A percentile compares a stretch with the other conserved stretches of the same genome.
These are phyloP conservation scores for Oenanthe melanoleuca DNA, from an alignment of 2,113 vertebrate genomes.

Conservation along the genomic window DNA sequence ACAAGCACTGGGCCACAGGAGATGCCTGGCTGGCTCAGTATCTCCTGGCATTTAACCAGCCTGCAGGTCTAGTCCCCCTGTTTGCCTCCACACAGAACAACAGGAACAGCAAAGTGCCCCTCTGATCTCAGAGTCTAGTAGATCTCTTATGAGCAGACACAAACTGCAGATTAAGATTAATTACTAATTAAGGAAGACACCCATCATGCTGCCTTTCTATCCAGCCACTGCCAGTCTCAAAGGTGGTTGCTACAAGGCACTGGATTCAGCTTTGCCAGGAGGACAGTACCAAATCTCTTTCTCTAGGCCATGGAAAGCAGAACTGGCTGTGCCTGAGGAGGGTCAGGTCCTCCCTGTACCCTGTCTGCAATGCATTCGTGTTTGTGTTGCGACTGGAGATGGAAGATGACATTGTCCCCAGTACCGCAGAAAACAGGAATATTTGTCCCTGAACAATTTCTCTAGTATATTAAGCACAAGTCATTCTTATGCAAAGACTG, in stretches of 20 bases:
- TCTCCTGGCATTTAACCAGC: neutral
- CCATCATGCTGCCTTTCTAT: neutral
- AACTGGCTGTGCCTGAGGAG: neutral
- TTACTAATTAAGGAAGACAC: neutral
- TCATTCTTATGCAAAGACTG: constrained; percentile 63
- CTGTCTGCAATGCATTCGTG: neutral
- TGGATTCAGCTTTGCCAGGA: neutral
- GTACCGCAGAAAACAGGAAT: neutral
- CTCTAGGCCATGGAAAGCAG: neutral
- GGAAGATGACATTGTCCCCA: neutral
- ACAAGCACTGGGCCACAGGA: neutral
- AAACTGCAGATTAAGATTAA: neutral
- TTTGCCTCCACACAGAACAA: neutral
- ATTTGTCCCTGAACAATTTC: constrained; percentile 58
- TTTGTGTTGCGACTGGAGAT: neutral
- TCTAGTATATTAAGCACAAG: constrained; percentile 53
- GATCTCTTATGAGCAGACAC: neutral
- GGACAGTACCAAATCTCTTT: neutral
- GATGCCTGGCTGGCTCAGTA: neutral
- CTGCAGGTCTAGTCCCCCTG: neutral
- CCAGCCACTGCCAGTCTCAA: neutral
- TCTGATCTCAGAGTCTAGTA: accelerated
- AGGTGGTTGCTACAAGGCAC: neutral
- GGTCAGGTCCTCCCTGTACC: neutral
- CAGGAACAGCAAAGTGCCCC: neutral